phyloP scores from a whole-genome alignment of 2,888 invertebrate genomes.

The Crematogaster levior region DNA sequence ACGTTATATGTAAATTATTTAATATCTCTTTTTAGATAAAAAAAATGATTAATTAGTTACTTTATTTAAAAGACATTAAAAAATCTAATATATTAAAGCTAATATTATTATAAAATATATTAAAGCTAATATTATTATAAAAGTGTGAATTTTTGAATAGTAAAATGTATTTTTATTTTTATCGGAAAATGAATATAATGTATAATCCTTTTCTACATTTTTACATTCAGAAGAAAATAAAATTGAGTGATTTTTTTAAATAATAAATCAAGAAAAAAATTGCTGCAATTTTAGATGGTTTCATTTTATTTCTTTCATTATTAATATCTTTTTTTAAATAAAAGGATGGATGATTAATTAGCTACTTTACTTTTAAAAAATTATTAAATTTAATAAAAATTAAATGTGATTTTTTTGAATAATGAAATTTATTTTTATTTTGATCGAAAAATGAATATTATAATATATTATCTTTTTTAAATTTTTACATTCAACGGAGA shows the following conservation, averaged over 20 bases:
- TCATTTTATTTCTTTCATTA: background rate
- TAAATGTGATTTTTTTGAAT: too few relatives aligned
- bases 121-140: background rate
- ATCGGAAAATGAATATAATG: background rate
- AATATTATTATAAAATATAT: too few relatives aligned
- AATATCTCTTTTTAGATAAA: background rate
- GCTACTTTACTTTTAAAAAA: too few relatives aligned
- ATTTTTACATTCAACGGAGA: too few relatives aligned
- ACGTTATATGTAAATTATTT: background rate
- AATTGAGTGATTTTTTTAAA: background rate
- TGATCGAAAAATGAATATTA: too few relatives aligned
- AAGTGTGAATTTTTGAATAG: background rate
- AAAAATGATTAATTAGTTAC: background rate
- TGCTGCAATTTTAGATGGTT: background rate
- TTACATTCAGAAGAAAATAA: background rate
- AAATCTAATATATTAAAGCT: too few relatives aligned
- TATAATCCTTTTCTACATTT: background rate
- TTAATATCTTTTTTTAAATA: too few relatives aligned
- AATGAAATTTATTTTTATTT: too few relatives aligned
- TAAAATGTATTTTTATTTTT: background rate
- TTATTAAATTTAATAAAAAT: too few relatives aligned
- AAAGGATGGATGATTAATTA: too few relatives aligned
- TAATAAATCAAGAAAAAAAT: conserved; percentile 3
- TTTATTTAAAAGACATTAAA: background rate
- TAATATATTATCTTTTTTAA: too few relatives aligned